Base-by-base conservation (phyloP, 2,797 vertebrate species). In the Lateolabrax maculatus region DNA sequence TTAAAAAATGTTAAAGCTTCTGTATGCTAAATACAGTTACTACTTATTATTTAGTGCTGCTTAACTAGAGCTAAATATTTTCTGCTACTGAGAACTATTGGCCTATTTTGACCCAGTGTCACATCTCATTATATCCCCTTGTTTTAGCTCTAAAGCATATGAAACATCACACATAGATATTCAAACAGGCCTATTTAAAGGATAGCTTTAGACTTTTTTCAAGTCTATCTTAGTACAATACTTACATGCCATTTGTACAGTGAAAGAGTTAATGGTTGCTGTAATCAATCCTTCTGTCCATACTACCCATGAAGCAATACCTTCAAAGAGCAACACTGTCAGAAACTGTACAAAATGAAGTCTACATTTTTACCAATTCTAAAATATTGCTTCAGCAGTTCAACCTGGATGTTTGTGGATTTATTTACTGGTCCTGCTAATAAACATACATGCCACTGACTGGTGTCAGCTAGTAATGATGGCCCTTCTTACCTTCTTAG, bases 1-100 rank as follows among this genome's bases (percentile, higher is more conserved):
- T 18, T 68, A 52, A 55, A 49, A 36, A 53, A 53, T 18, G 11
- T 53, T n/a, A 71, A 52, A 8, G 55, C 27, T 31, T 68, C 49
- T 60, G 53, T 36, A 55, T 56, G 9, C 29, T 23, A 36, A 70
- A 37, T 19, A 56, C 46, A 64, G 15, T 25, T 13, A 21, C 15
- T 19, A 31, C n/a, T n/a, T 46, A 6, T n/a, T 60, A 3, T 23
- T 19, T 34, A 56, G 1, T 25, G 16, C 23, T 18, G 9, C 36
- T 37, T 44, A 1, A 27, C 6, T 4, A 4, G 46, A 31, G 23
- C n/a, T n/a, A n/a, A 49, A 23, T 31, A 57, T 65, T 25, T 57
- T 34, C 5, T 12, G 8, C 7, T 5, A 27, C 56, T 64, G 18
- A 12, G 19, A 37, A 21, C 1, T 44, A 52, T 37, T 56, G 43